phyloP scores from a whole-genome alignment of 2,113 vertebrate species.

The Mastomys coucha region DNA sequence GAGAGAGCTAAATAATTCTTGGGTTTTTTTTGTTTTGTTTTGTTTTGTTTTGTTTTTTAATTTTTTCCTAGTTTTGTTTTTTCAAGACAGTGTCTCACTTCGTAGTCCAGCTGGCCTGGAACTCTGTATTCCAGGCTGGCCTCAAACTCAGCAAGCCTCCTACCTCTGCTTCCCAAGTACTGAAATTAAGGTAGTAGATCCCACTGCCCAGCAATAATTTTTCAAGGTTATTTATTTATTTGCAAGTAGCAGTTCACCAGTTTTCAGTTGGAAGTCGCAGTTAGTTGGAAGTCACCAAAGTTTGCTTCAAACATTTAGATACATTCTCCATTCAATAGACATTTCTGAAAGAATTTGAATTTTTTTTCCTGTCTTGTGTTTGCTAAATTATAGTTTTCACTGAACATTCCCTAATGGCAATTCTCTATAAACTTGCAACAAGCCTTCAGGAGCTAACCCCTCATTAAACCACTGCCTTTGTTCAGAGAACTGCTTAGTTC shows the following conservation, averaged over 20 bases:
- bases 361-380: constrained; percentile 60
- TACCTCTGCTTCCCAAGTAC: neutral
- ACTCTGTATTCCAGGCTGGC: neutral
- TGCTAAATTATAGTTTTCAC: constrained; percentile 73
- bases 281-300: neutral
- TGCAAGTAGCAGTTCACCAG: neutral
- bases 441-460: constrained; percentile 57
- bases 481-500: constrained; percentile 62
- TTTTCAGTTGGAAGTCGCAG: constrained; percentile 3
- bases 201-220: neutral
- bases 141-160: neutral
- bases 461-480: constrained; percentile 71
- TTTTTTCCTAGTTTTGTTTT: neutral
- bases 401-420: constrained; percentile 69
- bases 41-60: neutral
- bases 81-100: neutral
- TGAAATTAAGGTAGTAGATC: neutral
- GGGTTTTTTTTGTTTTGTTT: neutral
- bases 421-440: constrained; percentile 63
- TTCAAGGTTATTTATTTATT: neutral
- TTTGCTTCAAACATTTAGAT: neutral
- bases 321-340: neutral
- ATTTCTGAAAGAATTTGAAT: constrained; percentile 53
- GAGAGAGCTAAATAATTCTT: neutral
- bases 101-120: neutral